Conservation (phyloP, 2,888 invertebrate species). For the Girardia tigrina region DNA sequence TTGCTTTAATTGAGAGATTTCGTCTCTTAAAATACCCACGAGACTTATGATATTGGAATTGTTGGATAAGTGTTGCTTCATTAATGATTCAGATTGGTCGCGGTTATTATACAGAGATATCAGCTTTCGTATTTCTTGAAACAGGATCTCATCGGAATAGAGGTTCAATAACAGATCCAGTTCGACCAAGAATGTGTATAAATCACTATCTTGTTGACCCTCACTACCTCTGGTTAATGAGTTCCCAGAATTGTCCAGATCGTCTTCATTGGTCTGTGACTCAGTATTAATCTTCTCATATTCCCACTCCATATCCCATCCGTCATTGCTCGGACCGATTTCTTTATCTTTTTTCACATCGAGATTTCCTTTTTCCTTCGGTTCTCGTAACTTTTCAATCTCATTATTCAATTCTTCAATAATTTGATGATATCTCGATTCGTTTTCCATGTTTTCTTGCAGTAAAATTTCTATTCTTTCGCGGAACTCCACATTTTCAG, state of each 20-base stretch:
- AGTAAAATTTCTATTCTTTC: not conserved
- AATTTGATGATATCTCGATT: not conserved
- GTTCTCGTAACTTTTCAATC: not conserved
- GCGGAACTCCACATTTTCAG: not conserved
- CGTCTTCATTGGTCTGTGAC: not conserved
- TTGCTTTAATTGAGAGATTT: slow-evolving; percentile 4
- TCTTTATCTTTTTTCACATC: not conserved
- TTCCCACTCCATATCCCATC: slow-evolving; percentile 13
- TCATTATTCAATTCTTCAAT: not conserved
- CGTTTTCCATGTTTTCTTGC: not conserved
- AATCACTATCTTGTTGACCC: not conserved
- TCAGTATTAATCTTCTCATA: slow-evolving; percentile 5
- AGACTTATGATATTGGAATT: not conserved
- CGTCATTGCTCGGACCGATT: not conserved
- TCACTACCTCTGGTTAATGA: too few relatives aligned
- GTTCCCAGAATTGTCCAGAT: not conserved
- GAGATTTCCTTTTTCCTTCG: not conserved
- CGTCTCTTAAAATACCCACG: not conserved
- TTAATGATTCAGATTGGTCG: not conserved
- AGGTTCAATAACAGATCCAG: not conserved
- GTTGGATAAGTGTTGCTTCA: not conserved
- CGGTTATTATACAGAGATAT: not conserved
- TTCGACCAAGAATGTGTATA: not conserved
- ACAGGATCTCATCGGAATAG: not conserved
- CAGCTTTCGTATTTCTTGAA: not conserved